Evolutionary conservation across 92 coral and sea anemone species (phyloP), one percentile per base, ranked within the genome.

Genomic region (Umimayanthus chanpuru): DNA sequence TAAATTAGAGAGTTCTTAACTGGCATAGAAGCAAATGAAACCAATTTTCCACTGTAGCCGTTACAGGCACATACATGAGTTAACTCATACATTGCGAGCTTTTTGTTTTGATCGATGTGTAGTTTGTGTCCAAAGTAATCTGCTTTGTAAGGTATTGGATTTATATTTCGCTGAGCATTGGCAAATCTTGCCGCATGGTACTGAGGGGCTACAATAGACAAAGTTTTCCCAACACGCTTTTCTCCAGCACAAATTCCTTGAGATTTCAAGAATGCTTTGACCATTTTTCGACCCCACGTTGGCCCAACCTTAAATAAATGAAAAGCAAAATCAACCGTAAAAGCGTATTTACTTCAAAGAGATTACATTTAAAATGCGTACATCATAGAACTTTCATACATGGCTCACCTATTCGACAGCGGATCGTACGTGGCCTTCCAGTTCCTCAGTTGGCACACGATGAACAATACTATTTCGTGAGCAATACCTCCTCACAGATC

Each of bases 31-130:
- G 36, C 72, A 23, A 81, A 81, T 26, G 85, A 26, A 81, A 71
- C 43, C 14, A 58, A 58, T 76, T 76, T 90, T 49, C 85, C 85
- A 75, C 92, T 92, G 73, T 81, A 92, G 77, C 94, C 94, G 83
- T 92, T 92, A 80, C 85, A 72, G 79, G 88, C 92, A 85, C 90
- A 76, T 86, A 92, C 92, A 29, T 90, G 89, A 56, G 92, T 90
- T 47, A 84, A 90, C 2, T 90, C 92, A 90, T 92, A 92, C 90
- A 86, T 89, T 76, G 74, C 90, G 82, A 89, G 47, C 81, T 85
- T 92, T 71, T 89, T 88, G 75, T 88, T 92, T 85, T 92, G 92
- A 81, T 92, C 92, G 44, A 80, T 29, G 84, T 92, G 90, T 73
- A 92, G 18, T 75, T 68, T 92, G 92, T 89, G 94, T 58, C 94